Percentiles rank a stretch among this genome's conserved stretches.
phyloP scores from a whole-genome alignment of 1,140 invertebrate species.

The Rhagoletis zephyria region DNA sequence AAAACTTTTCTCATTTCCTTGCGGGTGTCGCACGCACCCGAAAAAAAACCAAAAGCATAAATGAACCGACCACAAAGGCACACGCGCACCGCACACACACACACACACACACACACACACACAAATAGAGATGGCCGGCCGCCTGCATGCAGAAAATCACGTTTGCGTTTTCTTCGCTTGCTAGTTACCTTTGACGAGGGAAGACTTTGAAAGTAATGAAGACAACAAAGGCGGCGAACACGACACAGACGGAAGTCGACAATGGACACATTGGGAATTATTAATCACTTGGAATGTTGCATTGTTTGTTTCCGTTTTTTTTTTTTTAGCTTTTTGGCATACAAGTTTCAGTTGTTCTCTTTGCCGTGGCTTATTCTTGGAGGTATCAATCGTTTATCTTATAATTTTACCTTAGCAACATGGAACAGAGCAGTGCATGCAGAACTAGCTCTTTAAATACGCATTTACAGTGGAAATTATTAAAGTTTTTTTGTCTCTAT shows the following conservation, averaged over 20 bases:
- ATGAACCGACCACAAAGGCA: neutral
- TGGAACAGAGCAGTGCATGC: too few relatives aligned
- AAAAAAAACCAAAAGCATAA: neutral
- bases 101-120: neutral
- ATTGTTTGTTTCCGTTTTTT: neutral
- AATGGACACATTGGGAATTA: slow-evolving; percentile 38
- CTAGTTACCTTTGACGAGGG: neutral
- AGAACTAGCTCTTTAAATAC: neutral
- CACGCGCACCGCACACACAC: neutral
- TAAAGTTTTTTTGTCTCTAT: neutral
- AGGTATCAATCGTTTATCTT: neutral
- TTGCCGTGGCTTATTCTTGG: neutral
- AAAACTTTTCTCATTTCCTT: slow-evolving; percentile 48
- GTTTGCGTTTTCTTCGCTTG: neutral
- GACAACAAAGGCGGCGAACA: neutral
- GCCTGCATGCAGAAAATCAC: neutral
- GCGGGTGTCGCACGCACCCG: slow-evolving; percentile 14
- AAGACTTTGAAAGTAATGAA: neutral
- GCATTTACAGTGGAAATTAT: neutral
- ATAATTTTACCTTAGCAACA: slow-evolving; percentile 4
- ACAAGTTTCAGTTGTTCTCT: neutral
- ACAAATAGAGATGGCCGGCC: neutral
- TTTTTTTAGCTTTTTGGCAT: too few relatives aligned
- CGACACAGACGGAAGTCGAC: neutral
- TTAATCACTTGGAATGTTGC: slow-evolving; percentile 25